phyloP scores from a whole-genome alignment of 1,140 invertebrate species.

The Bombus huntii region DNA sequence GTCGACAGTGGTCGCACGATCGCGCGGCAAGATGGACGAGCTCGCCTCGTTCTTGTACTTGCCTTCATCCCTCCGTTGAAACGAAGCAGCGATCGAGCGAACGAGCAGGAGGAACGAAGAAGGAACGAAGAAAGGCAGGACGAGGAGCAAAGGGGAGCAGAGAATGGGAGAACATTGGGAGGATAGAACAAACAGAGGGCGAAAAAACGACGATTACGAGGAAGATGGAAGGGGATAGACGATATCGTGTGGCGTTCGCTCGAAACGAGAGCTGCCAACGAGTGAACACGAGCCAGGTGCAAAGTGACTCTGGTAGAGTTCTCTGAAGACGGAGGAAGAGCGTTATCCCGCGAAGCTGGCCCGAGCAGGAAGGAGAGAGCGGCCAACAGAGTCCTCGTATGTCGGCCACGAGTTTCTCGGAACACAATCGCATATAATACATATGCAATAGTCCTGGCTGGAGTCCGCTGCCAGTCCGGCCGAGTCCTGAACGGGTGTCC shows the following conservation, averaged over 20 bases:
- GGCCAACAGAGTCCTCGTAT: slow-evolving; percentile 76
- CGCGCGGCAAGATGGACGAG: slow-evolving; percentile 47
- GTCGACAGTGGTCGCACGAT: slow-evolving; percentile 51
- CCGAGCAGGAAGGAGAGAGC: slow-evolving; percentile 57
- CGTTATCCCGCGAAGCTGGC: slow-evolving; percentile 1
- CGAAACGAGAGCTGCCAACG: slow-evolving; percentile 58
- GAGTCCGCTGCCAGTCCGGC: slow-evolving; percentile 67
- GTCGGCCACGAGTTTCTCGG: slow-evolving; percentile 80
- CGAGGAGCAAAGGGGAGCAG: too few species aligned
- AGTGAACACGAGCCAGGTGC: slow-evolving; percentile 75
- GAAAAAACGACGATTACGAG: background rate
- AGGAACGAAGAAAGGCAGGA: background rate
- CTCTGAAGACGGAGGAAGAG: slow-evolving; percentile 57
- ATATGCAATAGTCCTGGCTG: slow-evolving; percentile 77
- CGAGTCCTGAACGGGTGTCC: slow-evolving; percentile 68
- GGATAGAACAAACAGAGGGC: slow-evolving; percentile 8
- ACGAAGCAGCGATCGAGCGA: background rate
- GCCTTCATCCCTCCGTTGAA: background rate
- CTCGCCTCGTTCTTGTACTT: background rate
- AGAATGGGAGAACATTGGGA: background rate
- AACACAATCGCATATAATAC: slow-evolving; percentile 82
- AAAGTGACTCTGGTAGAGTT: slow-evolving; percentile 76
- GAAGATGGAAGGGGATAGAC: slow-evolving; percentile 41
- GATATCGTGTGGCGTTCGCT: slow-evolving; percentile 53
- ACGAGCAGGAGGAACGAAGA: background rate